Base-by-base conservation (phyloP, 2,113 vertebrate species). In the Xyrauchen texanus region DNA sequence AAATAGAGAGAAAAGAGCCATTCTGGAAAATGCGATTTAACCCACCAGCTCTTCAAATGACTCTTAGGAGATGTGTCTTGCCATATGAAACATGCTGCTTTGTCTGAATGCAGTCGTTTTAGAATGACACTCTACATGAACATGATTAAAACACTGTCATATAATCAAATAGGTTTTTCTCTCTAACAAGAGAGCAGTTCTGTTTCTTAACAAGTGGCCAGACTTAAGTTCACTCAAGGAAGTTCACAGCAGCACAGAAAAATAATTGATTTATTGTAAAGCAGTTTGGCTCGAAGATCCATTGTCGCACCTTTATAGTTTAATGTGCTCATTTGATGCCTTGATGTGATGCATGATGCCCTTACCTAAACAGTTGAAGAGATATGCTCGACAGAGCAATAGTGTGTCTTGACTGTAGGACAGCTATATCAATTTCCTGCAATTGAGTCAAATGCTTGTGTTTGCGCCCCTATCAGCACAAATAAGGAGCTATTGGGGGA, bases 401-500 rank as follows among this genome's bases (percentile, higher is more conserved):
- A 70, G 42, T 55, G 21, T 21, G 15, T 8, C 13, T 76, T 53
- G 74, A 69, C 69, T 16, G 44, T 44, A 71, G 62, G 78, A 77
- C 74, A 75, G 71, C 79, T 68, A 74, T 81, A 77, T 77, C 74
- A 46, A 73, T 81, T 81, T 80, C 57, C 72, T 60, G 66, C 82
- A 80, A 76, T 77, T 72, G 73, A 83, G 67, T 76, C 68, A 83
- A 77, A 77, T 73, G 82, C 69, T 65, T 74, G 75, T 78, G 79
- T 81, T 81, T 76, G 79, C 44, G 9, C 63, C 51, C 57, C 75
- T 75, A 81, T 81, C 79, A 73, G 75, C 58, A 74, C 79, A 81
- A 81, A 84, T 81, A 78, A 77, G 62, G 63, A 81, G 82, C 74
- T 68, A 81, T 63, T 73, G 82, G 68, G 68, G 55, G 82, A 63